Conservation (phyloP, 2,888 invertebrate genomes). For the Matsumyia berberina region DNA sequence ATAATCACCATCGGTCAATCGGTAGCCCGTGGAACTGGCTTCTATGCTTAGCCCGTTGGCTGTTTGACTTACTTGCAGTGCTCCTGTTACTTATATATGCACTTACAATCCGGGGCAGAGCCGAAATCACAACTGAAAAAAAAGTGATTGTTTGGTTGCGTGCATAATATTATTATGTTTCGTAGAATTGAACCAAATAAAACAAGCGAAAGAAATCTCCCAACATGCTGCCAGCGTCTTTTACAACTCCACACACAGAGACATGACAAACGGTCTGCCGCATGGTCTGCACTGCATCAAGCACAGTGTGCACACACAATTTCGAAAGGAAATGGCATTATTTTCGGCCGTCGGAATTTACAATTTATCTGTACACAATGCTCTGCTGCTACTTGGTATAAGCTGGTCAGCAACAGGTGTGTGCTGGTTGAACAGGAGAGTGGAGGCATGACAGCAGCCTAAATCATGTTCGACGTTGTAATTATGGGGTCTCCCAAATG, state of each 20-base stretch:
- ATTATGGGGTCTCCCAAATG: conserved; percentile 73
- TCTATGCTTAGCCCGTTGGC: conserved; percentile 41
- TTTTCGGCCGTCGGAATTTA: conserved; percentile 75
- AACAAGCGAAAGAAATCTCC: not conserved
- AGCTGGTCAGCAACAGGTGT: conserved; percentile 64
- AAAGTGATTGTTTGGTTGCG: conserved; percentile 75
- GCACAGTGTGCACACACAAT: conserved; percentile 26
- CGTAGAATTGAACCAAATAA: conserved; percentile 28
- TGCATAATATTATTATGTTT: conserved; percentile 76
- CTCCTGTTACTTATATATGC: conserved; percentile 41
- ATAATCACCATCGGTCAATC: conserved; percentile 62
- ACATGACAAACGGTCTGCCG: not conserved
- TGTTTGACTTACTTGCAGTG: conserved; percentile 44
- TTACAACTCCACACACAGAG: conserved; percentile 30
- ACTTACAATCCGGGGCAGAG: conserved; percentile 35
- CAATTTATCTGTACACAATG: conserved; percentile 67
- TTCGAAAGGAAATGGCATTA: conserved; percentile 76
- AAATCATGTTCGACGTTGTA: conserved; percentile 76
- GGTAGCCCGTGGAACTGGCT: conserved; percentile 23
- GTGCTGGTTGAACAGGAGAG: conserved; percentile 57
- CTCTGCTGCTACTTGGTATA: conserved; percentile 32
- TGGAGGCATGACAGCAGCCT: conserved; percentile 73
- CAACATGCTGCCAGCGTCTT: conserved; percentile 57
- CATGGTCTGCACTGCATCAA: conserved; percentile 7
- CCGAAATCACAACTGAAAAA: conserved; percentile 33